Evolutionary conservation across 2,797 vertebrate genomes (phyloP), one percentile per base, ranked within the genome.

Genomic region (Paratrypauchen microcephalus): DNA sequence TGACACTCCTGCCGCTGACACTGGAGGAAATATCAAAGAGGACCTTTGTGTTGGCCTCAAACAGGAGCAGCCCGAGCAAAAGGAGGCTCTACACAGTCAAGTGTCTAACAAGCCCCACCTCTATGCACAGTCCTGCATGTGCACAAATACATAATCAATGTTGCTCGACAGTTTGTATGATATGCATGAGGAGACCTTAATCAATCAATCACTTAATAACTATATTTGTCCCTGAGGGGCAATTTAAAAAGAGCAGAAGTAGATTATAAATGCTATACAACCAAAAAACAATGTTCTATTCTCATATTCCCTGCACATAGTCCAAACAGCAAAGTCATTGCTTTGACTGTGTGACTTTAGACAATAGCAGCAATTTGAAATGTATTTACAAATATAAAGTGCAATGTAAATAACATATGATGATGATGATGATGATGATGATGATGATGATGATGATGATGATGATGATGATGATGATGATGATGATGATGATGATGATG

Each of bases 11-110:
- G 66, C 78, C 82, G 82, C 82, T 85, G 83, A 87, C 74, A 67
- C 76, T 81, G 80, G 75, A 77, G 71, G 69, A 70, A 32, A 77
- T 88, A 88, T 90, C 87, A 90, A 90, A 90, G 84, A 77, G 70
- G 85, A 76, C 83, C 88, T 88, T 82, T 82, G 78, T 82, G 83
- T 83, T 82, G 78, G 79, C 74, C 83, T 80, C 76, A 82, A 84
- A 89, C 83, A 89, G 77, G 82, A 75, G 79, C 55, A 32, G 58
- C 70, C 68, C 39, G 75, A 58, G 73, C 66, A 50, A 61, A 70
- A 39, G 32, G 54, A 66, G 47, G 68, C 60, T 41, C 36, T 13
- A 64, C 19, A 16, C 41, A 36, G 65, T 71, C 60, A 52, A 71
- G 73, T 66, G 75, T 79, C 75, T 80, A 70, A 54, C 78, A 71